Base-by-base conservation (phyloP, 2,113 vertebrate genomes). In the Hyperoodon ampullatus region DNA sequence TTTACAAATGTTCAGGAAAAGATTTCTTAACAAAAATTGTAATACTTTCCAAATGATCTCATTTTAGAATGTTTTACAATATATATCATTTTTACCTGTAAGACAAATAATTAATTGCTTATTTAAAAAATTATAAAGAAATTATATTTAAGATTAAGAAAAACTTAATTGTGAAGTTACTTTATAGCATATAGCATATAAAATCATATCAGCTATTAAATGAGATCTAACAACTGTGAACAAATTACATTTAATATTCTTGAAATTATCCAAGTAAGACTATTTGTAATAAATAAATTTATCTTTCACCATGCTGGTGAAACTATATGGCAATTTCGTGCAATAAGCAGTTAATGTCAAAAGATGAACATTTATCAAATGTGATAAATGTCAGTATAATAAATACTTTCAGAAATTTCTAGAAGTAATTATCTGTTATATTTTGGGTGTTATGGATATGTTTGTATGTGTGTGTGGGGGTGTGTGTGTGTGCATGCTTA, bases 1-100 rank as follows among this genome's bases (percentile, higher is more conserved):
- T 88, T 96, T 71, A 94, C 65, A 93, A 92, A 72, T 74, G 26
- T 88, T 88, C 15, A 53, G 42, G 19, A 95, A 90, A 92, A 70
- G 8, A 75, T 90, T 94, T 93, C 55, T 61, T 63, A 44, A 94
- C 58, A 72, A 90, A 95, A 93, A 74, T 28, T 86, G 21, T 28
- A 88, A 65, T 74, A 16, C 15, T 58, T 92, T 94, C 13, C 68
- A 94, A 94, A 65, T 90, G 33, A 21, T 35, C 33, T 55, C 85
- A 90, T 68, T 96, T 86, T 75, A 80, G 63, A 88, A 92, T 78
- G 3, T 61, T 81, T 94, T 50, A 16, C 94, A 95, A 74, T 10
- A 26, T 21, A 47, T 63, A 61, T 87, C 14, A 21, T 13, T 77
- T 93, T 83, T 72, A 83, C 14, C 24, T 68, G 26, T 50, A 93